These are phyloP conservation scores for Pyrrhura leucotis DNA, from an alignment of 2,797 vertebrate species.

Conservation along the genomic window DNA sequence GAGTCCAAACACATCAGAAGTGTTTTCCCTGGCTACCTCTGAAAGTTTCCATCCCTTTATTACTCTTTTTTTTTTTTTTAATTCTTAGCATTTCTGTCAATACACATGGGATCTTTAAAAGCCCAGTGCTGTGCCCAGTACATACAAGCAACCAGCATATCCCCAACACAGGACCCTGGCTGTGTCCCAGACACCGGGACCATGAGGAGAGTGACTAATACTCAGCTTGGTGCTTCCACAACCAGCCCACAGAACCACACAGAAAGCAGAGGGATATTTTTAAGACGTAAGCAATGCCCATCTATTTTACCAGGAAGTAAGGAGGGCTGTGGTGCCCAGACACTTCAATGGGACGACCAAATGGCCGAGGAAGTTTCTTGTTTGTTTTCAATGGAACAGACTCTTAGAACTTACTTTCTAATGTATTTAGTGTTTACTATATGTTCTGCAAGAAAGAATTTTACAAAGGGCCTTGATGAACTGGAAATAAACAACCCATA, in stretches of 20 bases:
- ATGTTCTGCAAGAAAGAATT: background rate
- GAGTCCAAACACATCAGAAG: background rate
- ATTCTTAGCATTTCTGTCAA: background rate
- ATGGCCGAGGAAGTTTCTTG: background rate
- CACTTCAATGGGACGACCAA: accelerated
- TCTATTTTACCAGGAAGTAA: background rate
- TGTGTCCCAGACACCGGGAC: background rate
- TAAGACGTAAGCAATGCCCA: background rate
- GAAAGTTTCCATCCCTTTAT: background rate
- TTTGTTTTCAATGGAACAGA: background rate
- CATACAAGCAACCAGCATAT: accelerated
- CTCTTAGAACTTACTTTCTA: background rate
- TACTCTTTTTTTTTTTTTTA: background rate
- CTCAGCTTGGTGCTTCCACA: background rate
- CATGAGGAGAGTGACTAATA: accelerated
- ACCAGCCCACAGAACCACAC: background rate
- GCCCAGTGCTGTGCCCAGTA: background rate
- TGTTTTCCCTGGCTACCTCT: background rate
- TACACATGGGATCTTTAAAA: background rate
- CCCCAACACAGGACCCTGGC: background rate
- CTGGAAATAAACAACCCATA: background rate
- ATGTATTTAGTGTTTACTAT: background rate
- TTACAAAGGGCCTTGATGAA: background rate
- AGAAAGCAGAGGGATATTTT: background rate
- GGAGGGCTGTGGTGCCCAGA: background rate